phyloP scores from a whole-genome alignment of 2,797 vertebrate genomes.

The Delichon dasypus region DNA sequence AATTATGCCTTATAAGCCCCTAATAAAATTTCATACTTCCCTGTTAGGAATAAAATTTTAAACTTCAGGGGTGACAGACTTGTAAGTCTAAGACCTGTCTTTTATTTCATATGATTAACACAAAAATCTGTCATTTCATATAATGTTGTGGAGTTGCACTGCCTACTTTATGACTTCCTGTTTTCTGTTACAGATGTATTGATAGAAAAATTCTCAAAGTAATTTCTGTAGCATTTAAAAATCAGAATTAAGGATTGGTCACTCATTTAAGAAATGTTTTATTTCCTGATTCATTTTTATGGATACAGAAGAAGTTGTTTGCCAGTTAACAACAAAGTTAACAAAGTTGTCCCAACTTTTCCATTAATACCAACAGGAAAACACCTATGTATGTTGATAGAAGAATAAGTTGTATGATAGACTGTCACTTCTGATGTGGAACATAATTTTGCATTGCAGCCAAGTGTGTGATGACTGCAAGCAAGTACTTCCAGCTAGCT shows the following conservation, averaged over 20 bases:
- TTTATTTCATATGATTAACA: slow-evolving; percentile 17
- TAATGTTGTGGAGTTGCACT: background rate
- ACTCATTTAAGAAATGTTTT: background rate
- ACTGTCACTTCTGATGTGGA: background rate
- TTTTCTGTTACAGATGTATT: background rate
- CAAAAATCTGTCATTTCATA: background rate
- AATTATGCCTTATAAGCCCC: background rate
- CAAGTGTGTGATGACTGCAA: background rate
- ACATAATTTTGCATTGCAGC: background rate
- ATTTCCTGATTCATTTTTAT: slow-evolving; percentile 21
- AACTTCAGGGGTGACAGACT: background rate
- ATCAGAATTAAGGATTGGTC: background rate
- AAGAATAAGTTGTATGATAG: background rate
- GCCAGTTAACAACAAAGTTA: background rate
- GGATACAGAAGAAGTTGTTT: background rate
- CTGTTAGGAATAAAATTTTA: slow-evolving; percentile 20
- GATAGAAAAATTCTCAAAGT: background rate
- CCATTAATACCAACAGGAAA: background rate
- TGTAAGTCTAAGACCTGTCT: slow-evolving; percentile 18
- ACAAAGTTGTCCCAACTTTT: background rate
- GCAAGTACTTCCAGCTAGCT: background rate
- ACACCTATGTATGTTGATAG: background rate
- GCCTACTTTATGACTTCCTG: background rate
- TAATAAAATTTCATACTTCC: slow-evolving; percentile 32
- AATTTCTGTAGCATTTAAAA: background rate